phyloP scores from a whole-genome alignment of 2,888 invertebrate species.

The Drosophila mimetica region DNA sequence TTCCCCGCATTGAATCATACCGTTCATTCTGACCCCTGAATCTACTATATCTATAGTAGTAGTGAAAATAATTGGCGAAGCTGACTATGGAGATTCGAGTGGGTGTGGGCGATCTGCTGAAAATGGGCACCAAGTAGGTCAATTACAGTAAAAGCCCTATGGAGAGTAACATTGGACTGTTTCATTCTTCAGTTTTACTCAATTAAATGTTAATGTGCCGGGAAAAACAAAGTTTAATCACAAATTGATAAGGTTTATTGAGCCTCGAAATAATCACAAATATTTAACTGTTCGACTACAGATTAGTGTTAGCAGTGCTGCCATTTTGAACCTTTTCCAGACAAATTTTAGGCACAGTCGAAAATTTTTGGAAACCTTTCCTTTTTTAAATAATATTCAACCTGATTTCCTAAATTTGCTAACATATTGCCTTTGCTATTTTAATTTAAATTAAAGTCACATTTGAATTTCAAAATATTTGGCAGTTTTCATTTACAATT shows the following conservation, averaged over 20 bases:
- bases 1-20: not conserved
- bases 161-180: not conserved
- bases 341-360: too few species aligned
- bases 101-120: conserved; percentile 56
- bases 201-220: not conserved
- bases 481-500: not conserved
- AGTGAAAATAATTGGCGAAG: conserved; percentile 2
- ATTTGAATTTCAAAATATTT: too few species aligned
- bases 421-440: too few species aligned
- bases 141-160: not conserved
- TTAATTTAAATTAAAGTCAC: too few species aligned
- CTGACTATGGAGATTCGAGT: conserved; percentile 55
- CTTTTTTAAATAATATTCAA: too few species aligned
- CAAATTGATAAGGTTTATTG: conserved; percentile 13
- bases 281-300: not conserved
- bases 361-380: too few species aligned
- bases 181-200: not conserved
- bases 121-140: conserved; percentile 63
- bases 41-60: not conserved
- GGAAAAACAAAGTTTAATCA: not conserved
- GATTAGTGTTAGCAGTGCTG: conserved; percentile 2
- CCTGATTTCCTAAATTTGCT: too few species aligned
- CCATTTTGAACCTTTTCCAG: not conserved
- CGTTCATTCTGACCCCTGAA: not conserved
- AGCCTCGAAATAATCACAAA: conserved; percentile 11